A percentile compares a stretch with the other conserved stretches of the same genome.
These are phyloP conservation scores for Sceloporus tristichus DNA, from an alignment of 2,113 vertebrate species.

Conservation along the genomic window DNA sequence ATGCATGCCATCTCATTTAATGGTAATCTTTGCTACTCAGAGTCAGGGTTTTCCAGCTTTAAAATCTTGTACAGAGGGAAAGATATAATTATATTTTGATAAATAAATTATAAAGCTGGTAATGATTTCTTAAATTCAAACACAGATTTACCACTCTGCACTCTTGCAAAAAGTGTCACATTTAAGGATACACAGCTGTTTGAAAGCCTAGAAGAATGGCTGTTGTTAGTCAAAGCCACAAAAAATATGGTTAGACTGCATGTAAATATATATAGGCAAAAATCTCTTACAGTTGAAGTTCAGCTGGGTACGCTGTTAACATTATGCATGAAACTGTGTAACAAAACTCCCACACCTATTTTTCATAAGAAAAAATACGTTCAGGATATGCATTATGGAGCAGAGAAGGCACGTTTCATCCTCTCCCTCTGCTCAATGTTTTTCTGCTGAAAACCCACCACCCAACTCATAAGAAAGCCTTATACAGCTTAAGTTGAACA, in stretches of 20 bases:
- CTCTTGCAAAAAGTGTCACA: background rate
- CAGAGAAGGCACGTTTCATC: background rate
- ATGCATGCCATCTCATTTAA: background rate
- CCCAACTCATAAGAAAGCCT: too few species aligned
- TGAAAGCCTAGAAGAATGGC: background rate
- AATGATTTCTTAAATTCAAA: background rate
- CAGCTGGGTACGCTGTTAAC: background rate
- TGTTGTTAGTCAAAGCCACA: background rate
- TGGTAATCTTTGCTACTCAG: conserved; percentile 8
- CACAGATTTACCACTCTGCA: background rate
- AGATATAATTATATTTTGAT: background rate
- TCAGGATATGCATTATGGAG: background rate
- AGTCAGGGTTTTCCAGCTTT: background rate
- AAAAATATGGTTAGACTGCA: conserved; percentile 28
- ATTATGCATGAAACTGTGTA: background rate
- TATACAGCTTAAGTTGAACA: too few species aligned
- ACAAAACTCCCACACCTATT: background rate
- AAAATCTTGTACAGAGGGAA: background rate
- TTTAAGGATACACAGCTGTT: background rate
- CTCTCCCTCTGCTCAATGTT: background rate
- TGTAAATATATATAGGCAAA: background rate
- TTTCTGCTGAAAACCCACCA: background rate
- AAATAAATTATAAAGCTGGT: background rate
- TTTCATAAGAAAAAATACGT: background rate
- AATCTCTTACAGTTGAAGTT: background rate